Evolutionary conservation across 2,113 vertebrate genomes (phyloP), one percentile per base, ranked within the genome.

Genomic region (Phrynosoma platyrhinos): DNA sequence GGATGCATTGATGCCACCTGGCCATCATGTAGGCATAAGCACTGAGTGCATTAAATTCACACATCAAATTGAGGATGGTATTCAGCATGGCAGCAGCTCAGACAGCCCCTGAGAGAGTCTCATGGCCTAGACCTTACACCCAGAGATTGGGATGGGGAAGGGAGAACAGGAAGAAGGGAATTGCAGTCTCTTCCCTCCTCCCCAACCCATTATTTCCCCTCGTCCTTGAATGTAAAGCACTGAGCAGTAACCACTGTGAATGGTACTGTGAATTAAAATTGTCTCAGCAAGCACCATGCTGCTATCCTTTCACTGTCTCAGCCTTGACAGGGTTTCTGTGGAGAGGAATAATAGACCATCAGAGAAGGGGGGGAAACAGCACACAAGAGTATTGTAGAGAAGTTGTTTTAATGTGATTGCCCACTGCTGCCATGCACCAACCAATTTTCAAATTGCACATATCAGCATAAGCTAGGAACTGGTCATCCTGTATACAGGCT

Each of bases 171-270:
- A 83, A 77, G 13, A 68, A 30, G 32, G 69, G 25, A 36, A 52
- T 16, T 71, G 69, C 36, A 40, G 27, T 62, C 69, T 83, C 68
- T 79, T 23, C 52, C 85, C 0, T 0, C 76, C 27, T n/a, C 23
- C 21, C 5, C 90, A 74, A 80, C 87, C 68, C 81, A 87, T 88
- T 84, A 91, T 93, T 93, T 92, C 86, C 91, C 83, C 92, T 62
- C 0, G 0, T 7, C 91, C 91, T 91, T 93, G 90, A 88, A 90
- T 94, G 74, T 68, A 75, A 94, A 89, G 42, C 74, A 77, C 47
- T 58, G 80, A 87, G 71, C 1, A 3, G 42, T 89, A 36, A 58
- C 92, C 87, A 81, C 36, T n/a, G 87, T 62, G 71, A 55, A 58
- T 89, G 10, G 83, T 14, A 47, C 89, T 66, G 42, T 52, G 64